Conservation (phyloP, 2,113 vertebrate species). For the Amphilophus citrinellus region DNA sequence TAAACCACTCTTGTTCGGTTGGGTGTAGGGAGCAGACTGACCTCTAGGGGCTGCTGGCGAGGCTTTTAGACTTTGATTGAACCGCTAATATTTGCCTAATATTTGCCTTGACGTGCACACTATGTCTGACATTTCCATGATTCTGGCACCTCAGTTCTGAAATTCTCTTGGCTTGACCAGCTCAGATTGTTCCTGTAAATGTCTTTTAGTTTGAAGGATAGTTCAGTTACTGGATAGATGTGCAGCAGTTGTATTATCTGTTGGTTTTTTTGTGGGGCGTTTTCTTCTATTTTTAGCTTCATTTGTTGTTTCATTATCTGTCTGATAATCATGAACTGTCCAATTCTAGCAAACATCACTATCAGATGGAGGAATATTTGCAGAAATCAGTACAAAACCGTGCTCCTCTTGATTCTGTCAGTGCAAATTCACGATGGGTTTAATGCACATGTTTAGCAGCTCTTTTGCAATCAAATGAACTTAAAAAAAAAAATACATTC, state of each 20-base stretch:
- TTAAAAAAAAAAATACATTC: background rate
- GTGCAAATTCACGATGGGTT: background rate
- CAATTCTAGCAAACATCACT: constrained; percentile 29
- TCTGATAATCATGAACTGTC: constrained; percentile 49
- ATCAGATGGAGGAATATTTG: constrained; percentile 27
- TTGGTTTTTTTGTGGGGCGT: background rate
- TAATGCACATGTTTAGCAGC: constrained; percentile 5
- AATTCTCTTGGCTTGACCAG: constrained; percentile 31
- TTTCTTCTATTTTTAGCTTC: constrained; percentile 7
- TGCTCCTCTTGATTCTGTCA: constrained; percentile 8
- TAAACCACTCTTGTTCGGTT: constrained; percentile 21
- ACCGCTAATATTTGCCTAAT: constrained; percentile 50
- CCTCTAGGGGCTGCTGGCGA: background rate
- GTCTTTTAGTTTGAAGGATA: constrained; percentile 57
- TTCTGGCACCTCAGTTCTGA: constrained; percentile 9
- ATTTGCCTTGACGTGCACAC: constrained; percentile 62
- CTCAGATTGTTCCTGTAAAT: constrained; percentile 40
- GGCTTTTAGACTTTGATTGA: constrained; percentile 8
- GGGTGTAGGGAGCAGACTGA: background rate
- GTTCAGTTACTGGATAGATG: constrained; percentile 56
- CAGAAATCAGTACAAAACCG: constrained; percentile 28
- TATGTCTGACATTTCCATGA: constrained; percentile 57
- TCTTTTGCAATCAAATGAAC: constrained; percentile 19
- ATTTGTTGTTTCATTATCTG: constrained; percentile 28
- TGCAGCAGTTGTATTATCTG: constrained; percentile 25